Base-by-base conservation (phyloP, 2,113 vertebrate species). In the Lepus europaeus region DNA sequence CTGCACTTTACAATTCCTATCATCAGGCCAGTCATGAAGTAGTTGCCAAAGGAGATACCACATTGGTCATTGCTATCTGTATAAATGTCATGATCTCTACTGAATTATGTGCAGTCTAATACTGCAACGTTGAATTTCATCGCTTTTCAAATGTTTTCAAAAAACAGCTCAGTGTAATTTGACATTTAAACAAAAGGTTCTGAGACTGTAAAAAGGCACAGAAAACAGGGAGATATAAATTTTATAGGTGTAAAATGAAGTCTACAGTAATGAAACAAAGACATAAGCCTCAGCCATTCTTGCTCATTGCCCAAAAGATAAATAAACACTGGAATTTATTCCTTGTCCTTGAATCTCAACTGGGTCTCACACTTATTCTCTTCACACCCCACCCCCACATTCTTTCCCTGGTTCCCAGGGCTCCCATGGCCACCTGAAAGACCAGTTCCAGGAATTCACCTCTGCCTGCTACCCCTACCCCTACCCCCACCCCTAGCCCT, bases 181-280 rank as follows among this genome's bases (percentile, higher is more conserved):
- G 31, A 63, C 56, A 96, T 80, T 74, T 84, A 84, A 88, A 49
- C 51, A 72, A 49, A 94, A 94, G 66, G 5, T 79, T 89, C n/a
- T 64, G 66, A 73, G 87, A 94, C 20, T 51, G 29, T 7, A 39
- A 17, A 63, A 68, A 76, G 36, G 6, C 29, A 56, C 22, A 72
- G n/a, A 87, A 87, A 72, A 84, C 6, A 63, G 9, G 66, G 19
- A 10, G 10, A 17, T 23, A 33, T 61, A 29, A 83, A 63, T 61
- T 33, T 51, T 29, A 74, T 53, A 70, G 36, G 39, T 19, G 9
- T 45, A 45, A 73, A 39, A 53, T 56, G 70, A 80, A 53, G 16
- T 29, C 12, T 33, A 69, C 29, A 59, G 49, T 59, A 11, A 45
- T 45, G 45, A 45, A 45, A 45, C 45, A 45, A 45, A 45, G 45